Percentiles rank a stretch among this genome's conserved stretches.
These are phyloP conservation scores for Halichondria panicea DNA, from an alignment of 37 sponge, comb jelly and placozoan species.

Conservation along the genomic window DNA sequence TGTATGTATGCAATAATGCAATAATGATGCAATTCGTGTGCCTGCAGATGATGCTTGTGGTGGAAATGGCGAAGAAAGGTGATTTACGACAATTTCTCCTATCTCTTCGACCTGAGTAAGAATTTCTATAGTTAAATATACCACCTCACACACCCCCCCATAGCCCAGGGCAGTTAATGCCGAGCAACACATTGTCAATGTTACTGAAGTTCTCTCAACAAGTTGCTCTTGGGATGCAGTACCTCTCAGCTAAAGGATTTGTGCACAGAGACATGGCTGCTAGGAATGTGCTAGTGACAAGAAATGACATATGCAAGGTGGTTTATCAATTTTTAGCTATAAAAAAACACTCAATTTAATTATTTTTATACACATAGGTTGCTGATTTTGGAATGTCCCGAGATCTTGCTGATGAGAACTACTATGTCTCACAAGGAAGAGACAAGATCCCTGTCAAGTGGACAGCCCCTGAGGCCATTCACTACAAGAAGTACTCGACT, in stretches of 20 bases:
- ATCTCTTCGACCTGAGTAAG: slow-evolving; percentile 10
- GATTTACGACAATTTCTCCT: slow-evolving; percentile 6
- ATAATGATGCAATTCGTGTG: no score
- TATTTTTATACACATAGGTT: slow-evolving; percentile 31
- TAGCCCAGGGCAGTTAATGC: neutral
- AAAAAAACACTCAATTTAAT: no score
- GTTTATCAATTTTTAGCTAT: no score
- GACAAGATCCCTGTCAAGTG: slow-evolving; percentile 73
- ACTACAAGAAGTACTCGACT: slow-evolving; percentile 52
- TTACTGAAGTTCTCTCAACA: slow-evolving; percentile 30
- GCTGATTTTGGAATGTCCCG: slow-evolving; percentile 80
- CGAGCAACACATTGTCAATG: neutral
- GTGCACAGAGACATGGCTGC: slow-evolving; percentile 42
- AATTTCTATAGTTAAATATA: neutral
- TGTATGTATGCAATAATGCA: no score
- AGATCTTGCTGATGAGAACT: slow-evolving; percentile 28
- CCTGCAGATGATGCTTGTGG: slow-evolving; percentile 14
- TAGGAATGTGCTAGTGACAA: slow-evolving; percentile 24
- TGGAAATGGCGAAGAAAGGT: slow-evolving; percentile 11
- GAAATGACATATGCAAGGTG: slow-evolving; percentile 38
- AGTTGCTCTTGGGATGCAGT: slow-evolving; percentile 34
- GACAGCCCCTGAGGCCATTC: slow-evolving; percentile 71
- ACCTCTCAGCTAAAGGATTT: slow-evolving; percentile 21
- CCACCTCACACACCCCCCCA: neutral
- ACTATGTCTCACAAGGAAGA: slow-evolving; percentile 50